phyloP scores from a whole-genome alignment of 2,797 vertebrate genomes.

The Spondyliosoma cantharus region DNA sequence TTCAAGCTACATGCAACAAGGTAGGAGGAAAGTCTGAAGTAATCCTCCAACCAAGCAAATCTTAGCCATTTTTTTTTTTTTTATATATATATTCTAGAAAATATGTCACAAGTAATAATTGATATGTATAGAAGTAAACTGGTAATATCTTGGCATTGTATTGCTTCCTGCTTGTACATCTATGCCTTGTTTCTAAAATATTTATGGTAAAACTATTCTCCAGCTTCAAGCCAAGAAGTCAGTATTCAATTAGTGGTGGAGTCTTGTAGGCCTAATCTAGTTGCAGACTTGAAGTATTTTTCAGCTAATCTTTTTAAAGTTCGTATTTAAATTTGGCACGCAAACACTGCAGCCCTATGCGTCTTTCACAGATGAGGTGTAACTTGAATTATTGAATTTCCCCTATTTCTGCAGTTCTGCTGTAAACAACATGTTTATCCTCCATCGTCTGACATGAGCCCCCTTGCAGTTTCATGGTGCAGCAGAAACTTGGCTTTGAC shows the following conservation, averaged over 20 bases:
- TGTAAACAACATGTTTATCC: background rate
- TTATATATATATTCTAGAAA: background rate
- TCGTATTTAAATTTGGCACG: slow-evolving; percentile 11
- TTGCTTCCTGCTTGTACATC: background rate
- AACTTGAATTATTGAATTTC: slow-evolving; percentile 28
- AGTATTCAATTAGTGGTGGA: slow-evolving; percentile 41
- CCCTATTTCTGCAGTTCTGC: background rate
- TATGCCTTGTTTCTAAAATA: background rate
- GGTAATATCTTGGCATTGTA: background rate
- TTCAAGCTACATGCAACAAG: background rate
- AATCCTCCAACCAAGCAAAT: background rate
- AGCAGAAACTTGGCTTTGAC: background rate
- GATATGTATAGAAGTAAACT: background rate
- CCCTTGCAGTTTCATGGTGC: background rate
- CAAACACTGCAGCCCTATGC: background rate
- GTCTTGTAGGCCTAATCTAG: slow-evolving; percentile 36
- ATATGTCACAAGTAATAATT: background rate
- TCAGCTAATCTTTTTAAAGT: slow-evolving; percentile 40
- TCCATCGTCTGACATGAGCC: background rate
- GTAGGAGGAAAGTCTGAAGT: background rate
- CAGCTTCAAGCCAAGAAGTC: slow-evolving; percentile 9
- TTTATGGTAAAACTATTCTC: background rate
- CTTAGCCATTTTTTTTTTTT: background rate
- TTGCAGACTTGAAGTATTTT: slow-evolving; percentile 32
- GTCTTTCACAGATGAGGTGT: background rate